Evolutionary conservation across 2,113 vertebrate species (phyloP).

Genomic region (Cyphomyrus plagiostoma): DNA sequence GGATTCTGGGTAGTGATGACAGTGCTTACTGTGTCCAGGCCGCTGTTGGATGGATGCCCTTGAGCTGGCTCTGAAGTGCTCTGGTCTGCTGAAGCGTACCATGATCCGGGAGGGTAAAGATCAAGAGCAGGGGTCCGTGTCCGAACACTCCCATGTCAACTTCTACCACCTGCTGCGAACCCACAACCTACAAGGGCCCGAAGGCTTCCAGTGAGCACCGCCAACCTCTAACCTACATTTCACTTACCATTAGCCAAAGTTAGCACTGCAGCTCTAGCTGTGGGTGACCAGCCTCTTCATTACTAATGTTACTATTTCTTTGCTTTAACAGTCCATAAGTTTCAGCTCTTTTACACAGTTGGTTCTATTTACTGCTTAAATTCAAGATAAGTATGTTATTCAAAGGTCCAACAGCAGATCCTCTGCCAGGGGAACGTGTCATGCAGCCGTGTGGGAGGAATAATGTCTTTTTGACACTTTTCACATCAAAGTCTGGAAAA

Average conservation of each 20-base stretch:
- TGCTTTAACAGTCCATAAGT: neutral
- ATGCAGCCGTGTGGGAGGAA: neutral
- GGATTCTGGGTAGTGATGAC: neutral
- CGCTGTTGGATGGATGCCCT: conserved; percentile 98
- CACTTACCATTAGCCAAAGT: neutral
- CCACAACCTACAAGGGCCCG: conserved; percentile 80
- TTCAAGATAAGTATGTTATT: neutral
- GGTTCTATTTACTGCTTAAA: neutral
- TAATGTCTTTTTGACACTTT: conserved; percentile 2
- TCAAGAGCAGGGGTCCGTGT: conserved; percentile 68
- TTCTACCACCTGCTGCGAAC: conserved; percentile 87
- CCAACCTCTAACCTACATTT: neutral
- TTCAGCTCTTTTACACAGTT: neutral
- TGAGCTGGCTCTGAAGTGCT: conserved; percentile 95
- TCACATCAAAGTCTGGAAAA: neutral
- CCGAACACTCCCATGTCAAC: conserved; percentile 79
- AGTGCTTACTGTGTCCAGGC: conserved; percentile 57
- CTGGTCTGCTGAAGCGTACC: conserved; percentile 90
- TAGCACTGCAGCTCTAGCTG: neutral
- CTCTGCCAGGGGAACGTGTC: neutral
- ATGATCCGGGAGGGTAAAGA: conserved; percentile 97
- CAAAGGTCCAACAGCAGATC: neutral
- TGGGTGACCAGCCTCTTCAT: neutral
- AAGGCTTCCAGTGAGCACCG: conserved; percentile 77
- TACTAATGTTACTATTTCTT: neutral